These are phyloP conservation scores for Labroides dimidiatus DNA, from an alignment of 2,797 vertebrate genomes.

Conservation along the genomic window DNA sequence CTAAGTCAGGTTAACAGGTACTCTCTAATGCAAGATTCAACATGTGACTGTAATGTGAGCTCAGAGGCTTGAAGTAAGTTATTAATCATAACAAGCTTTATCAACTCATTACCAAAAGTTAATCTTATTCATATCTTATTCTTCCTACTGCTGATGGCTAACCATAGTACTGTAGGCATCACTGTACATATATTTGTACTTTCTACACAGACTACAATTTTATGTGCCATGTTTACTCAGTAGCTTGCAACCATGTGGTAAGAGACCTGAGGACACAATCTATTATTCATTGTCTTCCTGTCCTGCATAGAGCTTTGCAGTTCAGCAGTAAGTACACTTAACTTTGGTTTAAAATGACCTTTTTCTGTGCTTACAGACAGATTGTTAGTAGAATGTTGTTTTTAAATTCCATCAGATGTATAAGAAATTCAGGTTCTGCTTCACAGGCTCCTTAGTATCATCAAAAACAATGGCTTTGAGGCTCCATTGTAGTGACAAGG, in stretches of 20 bases:
- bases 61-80: slow-evolving; percentile 33
- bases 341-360: slow-evolving; percentile 25
- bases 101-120: slow-evolving; percentile 3
- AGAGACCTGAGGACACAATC: slow-evolving; percentile 61
- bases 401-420: too few relatives aligned
- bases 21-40: not conserved
- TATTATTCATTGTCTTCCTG: slow-evolving; percentile 65
- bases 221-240: slow-evolving; percentile 49
- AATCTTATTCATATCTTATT: not conserved
- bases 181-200: not conserved
- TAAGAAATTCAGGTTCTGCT: too few relatives aligned
- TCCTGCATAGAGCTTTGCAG: slow-evolving; percentile 35
- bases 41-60: slow-evolving; percentile 58
- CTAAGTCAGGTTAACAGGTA: not conserved
- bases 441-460: not conserved
- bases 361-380: not conserved
- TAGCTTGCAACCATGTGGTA: slow-evolving; percentile 37
- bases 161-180: not conserved
- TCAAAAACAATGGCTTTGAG: slow-evolving; percentile 7
- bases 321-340: slow-evolving; percentile 32
- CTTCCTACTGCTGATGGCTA: not conserved
- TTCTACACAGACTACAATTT: slow-evolving; percentile 10
- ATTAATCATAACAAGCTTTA: slow-evolving; percentile 36
- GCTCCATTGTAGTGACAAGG: slow-evolving; percentile 29
- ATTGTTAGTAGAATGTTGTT: not conserved